phyloP scores from a whole-genome alignment of 2,888 invertebrate genomes.

The Agrilus mali region DNA sequence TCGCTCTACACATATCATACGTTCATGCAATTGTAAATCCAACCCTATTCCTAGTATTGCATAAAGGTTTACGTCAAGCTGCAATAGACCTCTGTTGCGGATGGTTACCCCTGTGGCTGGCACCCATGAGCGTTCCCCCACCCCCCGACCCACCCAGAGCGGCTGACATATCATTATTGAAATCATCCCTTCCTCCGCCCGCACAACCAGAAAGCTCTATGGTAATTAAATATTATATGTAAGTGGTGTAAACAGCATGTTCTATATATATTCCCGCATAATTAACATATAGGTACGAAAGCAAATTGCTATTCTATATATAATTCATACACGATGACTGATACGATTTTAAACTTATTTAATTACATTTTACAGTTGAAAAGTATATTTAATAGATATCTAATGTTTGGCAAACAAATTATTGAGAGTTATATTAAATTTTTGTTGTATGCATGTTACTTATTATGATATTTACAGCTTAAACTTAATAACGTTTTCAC shows the following conservation, averaged over 20 bases:
- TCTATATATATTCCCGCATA: constrained; percentile 1
- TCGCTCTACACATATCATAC: constrained; percentile 77
- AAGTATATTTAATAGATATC: too few species aligned
- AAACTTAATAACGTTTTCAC: too few species aligned
- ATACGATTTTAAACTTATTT: too few species aligned
- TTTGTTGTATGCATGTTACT: too few species aligned
- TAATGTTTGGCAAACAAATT: too few species aligned
- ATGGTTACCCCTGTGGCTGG: constrained; percentile 32
- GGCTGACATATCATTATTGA: constrained; percentile 46
- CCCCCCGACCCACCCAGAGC: constrained; percentile 47
- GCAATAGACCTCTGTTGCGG: constrained; percentile 65
- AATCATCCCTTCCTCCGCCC: constrained; percentile 45
- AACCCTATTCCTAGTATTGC: constrained; percentile 63
- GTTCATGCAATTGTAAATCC: constrained; percentile 79
- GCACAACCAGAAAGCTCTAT: constrained; percentile 38
- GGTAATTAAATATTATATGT: constrained; percentile 43
- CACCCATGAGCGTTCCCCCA: constrained; percentile 37
- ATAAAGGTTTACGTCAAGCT: constrained; percentile 61
- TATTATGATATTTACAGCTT: too few species aligned
- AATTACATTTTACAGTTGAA: too few species aligned
- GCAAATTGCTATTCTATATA: too few species aligned
- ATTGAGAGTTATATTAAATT: too few species aligned
- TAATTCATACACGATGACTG: too few species aligned
- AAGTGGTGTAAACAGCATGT: constrained; percentile 31
- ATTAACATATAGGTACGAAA: too few species aligned